Evolutionary conservation across 2,888 invertebrate genomes (phyloP), one percentile per base, ranked within the genome.

Genomic region (Carcina quercana): DNA sequence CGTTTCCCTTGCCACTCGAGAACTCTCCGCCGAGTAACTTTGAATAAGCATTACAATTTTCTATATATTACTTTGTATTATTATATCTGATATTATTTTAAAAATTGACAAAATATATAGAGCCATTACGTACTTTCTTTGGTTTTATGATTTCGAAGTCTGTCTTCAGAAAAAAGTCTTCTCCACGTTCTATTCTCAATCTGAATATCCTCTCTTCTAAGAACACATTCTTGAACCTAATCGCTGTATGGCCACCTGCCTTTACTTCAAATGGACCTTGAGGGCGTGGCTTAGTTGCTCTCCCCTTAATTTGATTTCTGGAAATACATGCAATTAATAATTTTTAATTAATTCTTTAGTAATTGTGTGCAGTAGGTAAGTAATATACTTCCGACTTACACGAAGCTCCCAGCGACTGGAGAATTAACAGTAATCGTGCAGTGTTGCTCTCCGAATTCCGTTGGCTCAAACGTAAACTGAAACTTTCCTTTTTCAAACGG

Each of bases 221-320:
- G 40, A 80, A 82, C 4, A 80, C 50, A 37, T 83, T 83, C 52
- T 74, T 83, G 40, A 83, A 83, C 11, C 35, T 50, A 12, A 83
- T 72, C 1, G 40, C 40, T 3, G 54, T 49, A 25, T 7, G 65
- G 2, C 63, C 61, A 1, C 79, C 80, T 2, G 60, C 51, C 50
- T 53, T 66, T 30, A 83, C 64, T 38, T 66, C 58, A 25, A 43
- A 72, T 0, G 83, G 83, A 0, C 83, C 83, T 45, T 65, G 71
- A 1, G 83, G 83, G 38, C 71, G 76, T 1, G 83, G 80, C 13
- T 51, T 47, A 1, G 45, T 53, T 2, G 59, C 75, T 39, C 35
- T 67, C n/a, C 82, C 80, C 47, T 55, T 67, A 40, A 83, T 68
- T 10, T 64, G 63, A 38, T 64, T 82, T 13, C 83, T 83, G 47